These are phyloP conservation scores for Phengaris alcon DNA, from an alignment of 2,888 invertebrate species.

Conservation along the genomic window DNA sequence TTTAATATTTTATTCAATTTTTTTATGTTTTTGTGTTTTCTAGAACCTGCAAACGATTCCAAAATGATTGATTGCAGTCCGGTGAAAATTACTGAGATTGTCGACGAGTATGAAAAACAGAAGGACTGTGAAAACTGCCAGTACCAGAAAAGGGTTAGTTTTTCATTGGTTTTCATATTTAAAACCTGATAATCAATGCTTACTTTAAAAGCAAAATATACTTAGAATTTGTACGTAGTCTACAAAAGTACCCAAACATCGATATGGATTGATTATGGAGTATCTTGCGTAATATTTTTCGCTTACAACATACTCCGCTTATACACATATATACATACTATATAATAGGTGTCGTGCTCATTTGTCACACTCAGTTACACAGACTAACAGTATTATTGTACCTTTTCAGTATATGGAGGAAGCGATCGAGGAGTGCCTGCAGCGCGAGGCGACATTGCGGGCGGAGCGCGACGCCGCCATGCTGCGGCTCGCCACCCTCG, in stretches of 20 bases:
- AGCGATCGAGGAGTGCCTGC: constrained; percentile 68
- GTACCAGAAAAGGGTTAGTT: constrained; percentile 58
- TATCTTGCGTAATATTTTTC: too few species aligned
- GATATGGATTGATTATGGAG: too few species aligned
- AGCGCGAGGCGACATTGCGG: constrained; percentile 74
- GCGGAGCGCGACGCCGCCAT: constrained; percentile 81
- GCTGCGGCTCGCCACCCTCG: constrained; percentile 78
- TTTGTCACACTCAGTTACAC: too few species aligned
- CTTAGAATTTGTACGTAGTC: neutral
- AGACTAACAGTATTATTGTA: neutral
- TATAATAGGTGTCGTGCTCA: too few species aligned
- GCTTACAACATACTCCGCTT: too few species aligned
- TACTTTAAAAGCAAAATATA: neutral
- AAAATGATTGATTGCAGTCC: constrained; percentile 61
- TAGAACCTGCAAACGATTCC: constrained; percentile 52
- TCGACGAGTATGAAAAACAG: constrained; percentile 51
- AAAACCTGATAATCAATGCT: neutral
- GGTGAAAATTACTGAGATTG: constrained; percentile 61
- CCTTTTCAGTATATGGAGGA: constrained; percentile 75
- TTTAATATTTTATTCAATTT: too few species aligned
- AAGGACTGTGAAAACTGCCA: constrained; percentile 61
- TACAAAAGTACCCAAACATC: too few species aligned
- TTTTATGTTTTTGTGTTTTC: constrained; percentile 34
- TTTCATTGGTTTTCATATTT: neutral
- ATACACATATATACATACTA: too few species aligned